phyloP scores from a whole-genome alignment of 2,797 vertebrate species.

The Halcyon chelicuti region DNA sequence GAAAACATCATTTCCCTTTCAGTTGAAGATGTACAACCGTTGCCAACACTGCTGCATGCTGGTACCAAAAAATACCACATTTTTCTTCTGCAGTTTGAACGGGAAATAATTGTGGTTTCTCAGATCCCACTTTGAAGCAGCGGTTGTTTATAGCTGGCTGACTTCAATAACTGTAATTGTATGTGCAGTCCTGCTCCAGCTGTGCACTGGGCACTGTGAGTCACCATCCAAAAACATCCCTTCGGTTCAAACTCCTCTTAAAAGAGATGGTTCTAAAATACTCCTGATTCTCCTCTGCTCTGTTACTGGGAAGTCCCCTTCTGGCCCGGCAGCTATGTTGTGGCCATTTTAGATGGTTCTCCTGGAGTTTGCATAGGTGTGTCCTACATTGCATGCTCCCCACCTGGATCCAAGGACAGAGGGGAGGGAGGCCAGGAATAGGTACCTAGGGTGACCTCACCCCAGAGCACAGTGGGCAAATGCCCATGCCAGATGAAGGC shows the following conservation, averaged over 20 bases:
- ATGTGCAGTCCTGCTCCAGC: not conserved
- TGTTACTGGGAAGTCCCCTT: not conserved
- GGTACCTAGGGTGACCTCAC: fast-evolving
- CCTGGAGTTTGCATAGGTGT: not conserved
- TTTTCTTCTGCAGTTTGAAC: slow-evolving; percentile 42
- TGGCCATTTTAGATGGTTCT: not conserved
- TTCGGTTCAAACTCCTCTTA: not conserved
- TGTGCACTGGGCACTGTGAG: not conserved
- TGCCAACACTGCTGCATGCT: not conserved
- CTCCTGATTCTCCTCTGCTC: not conserved
- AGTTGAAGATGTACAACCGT: not conserved
- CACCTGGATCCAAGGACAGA: not conserved
- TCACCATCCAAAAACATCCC: not conserved
- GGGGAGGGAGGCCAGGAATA: not conserved
- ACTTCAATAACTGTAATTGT: slow-evolving; percentile 27
- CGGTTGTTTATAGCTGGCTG: not conserved
- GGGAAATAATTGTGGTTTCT: slow-evolving; percentile 59
- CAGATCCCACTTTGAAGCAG: slow-evolving; percentile 34
- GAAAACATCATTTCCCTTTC: not conserved
- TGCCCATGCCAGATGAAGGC: fast-evolving
- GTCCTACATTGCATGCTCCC: not conserved
- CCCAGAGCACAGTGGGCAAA: not conserved
- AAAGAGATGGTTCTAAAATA: not conserved
- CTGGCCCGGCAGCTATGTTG: not conserved
- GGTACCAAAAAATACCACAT: not conserved